Evolutionary conservation across 1,140 invertebrate genomes (phyloP).

Genomic region (Drosophila lacteicornis): DNA sequence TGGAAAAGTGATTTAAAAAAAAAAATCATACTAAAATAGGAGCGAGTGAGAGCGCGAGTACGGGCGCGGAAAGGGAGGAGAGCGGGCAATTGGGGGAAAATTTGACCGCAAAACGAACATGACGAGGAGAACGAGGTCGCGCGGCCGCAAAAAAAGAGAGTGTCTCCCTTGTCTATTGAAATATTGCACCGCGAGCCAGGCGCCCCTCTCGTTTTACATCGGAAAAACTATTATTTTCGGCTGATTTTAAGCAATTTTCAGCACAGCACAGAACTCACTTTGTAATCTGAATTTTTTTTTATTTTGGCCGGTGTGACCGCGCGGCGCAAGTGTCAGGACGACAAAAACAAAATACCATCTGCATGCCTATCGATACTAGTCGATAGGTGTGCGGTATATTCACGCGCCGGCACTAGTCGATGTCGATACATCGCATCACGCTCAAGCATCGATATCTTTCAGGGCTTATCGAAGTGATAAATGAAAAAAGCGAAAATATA

Average conservation of each 20-base stretch:
- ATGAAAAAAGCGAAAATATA: no score
- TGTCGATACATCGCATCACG: no score
- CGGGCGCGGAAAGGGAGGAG: constrained; percentile 3
- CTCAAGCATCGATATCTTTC: no score
- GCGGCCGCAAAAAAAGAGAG: constrained; percentile 9
- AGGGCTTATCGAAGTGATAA: no score
- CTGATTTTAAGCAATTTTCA: constrained; percentile 29
- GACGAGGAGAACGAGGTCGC: constrained; percentile 37
- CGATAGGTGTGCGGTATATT: not conserved
- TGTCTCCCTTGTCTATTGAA: not conserved
- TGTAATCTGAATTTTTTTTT: constrained; percentile 34
- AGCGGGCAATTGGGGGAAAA: constrained; percentile 10
- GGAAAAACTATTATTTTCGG: constrained; percentile 2
- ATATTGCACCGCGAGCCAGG: not conserved
- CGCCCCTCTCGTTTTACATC: not conserved
- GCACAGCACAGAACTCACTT: constrained; percentile 32
- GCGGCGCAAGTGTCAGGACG: not conserved
- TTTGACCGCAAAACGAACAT: constrained; percentile 41
- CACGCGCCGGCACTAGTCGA: not conserved
- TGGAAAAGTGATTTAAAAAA: constrained; percentile 66
- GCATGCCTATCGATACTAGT: not conserved
- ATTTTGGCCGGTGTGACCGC: constrained; percentile 42
- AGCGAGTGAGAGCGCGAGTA: constrained; percentile 8
- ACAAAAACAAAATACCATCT: not conserved
- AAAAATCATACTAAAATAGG: constrained; percentile 27